phyloP scores from a whole-genome alignment of 2,888 invertebrate genomes.

The Erebia palarica region DNA sequence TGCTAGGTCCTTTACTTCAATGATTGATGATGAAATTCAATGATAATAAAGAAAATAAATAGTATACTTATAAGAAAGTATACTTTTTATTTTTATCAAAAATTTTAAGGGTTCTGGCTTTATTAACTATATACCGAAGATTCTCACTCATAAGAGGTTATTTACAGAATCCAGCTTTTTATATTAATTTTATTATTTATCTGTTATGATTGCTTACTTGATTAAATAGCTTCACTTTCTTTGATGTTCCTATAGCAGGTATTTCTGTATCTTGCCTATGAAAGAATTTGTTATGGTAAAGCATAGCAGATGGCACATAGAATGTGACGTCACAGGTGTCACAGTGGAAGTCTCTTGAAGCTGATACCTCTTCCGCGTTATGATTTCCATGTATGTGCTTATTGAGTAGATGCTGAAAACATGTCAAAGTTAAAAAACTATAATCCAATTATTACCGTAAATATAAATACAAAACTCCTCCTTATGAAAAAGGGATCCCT shows the following conservation, averaged over 20 bases:
- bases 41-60: too few relatives aligned
- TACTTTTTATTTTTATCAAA: too few relatives aligned
- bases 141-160: too few relatives aligned
- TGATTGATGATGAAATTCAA: too few relatives aligned
- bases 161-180: too few relatives aligned
- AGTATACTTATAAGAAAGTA: too few relatives aligned
- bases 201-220: conserved; percentile 53
- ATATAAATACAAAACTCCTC: too few relatives aligned
- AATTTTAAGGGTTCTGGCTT: too few relatives aligned
- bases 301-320: conserved; percentile 78
- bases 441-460: neutral
- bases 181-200: neutral
- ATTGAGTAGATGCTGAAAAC: conserved; percentile 81
- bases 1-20: too few relatives aligned
- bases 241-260: conserved; percentile 67
- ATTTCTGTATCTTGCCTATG: conserved; percentile 72
- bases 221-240: conserved; percentile 62
- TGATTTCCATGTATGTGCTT: conserved; percentile 80
- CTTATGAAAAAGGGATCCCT: neutral
- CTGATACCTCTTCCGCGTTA: conserved; percentile 45
- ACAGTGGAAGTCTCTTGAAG: conserved; percentile 67
- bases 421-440: conserved; percentile 19
- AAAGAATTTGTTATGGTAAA: conserved; percentile 81
- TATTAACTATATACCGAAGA: too few relatives aligned
- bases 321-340: conserved; percentile 82